A percentile compares a stretch with the other conserved stretches of the same genome.
Conservation (phyloP, 2,797 vertebrate species). For the Pangasius krempfi region DNA sequence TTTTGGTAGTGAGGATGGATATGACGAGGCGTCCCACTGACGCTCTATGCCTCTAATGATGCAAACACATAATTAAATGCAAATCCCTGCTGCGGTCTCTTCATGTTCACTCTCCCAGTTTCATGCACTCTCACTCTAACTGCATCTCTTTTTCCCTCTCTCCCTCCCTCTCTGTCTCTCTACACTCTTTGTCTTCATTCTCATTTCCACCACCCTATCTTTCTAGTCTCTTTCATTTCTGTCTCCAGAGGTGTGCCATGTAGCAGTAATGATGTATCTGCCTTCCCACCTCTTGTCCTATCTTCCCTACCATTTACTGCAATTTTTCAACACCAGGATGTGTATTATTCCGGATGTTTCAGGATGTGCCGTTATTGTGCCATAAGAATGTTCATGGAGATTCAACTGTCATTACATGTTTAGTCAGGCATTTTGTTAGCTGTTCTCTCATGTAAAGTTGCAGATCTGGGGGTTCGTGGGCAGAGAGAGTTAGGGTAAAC, state of each 20-base stretch:
- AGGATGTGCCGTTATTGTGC: background rate
- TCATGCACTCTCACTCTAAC: background rate
- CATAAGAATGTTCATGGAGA: background rate
- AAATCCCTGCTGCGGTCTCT: slow-evolving; percentile 46
- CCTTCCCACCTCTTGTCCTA: slow-evolving; percentile 54
- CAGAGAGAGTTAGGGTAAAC: background rate
- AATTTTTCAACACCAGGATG: slow-evolving; percentile 24
- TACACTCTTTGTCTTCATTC: slow-evolving; percentile 28
- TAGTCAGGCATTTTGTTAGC: background rate
- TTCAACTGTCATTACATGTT: background rate
- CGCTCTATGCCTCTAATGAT: slow-evolving; percentile 53
- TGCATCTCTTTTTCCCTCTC: background rate
- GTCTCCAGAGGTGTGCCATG: slow-evolving; percentile 33
- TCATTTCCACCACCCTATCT: slow-evolving; percentile 48
- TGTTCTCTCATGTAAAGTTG: background rate
- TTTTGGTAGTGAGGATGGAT: slow-evolving; percentile 37
- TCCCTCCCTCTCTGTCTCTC: slow-evolving; percentile 13
- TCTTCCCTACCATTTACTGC: slow-evolving; percentile 54
- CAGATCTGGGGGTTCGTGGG: background rate
- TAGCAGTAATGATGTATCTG: slow-evolving; percentile 13
- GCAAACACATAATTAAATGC: slow-evolving; percentile 54
- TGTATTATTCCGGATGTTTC: slow-evolving; percentile 15
- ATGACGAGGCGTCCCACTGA: slow-evolving; percentile 27
- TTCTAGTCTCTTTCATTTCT: slow-evolving; percentile 20
- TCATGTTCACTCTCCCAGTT: slow-evolving; percentile 17